Evolutionary conservation across 2,113 vertebrate genomes (phyloP).

Genomic region (Pedionomus torquatus): DNA sequence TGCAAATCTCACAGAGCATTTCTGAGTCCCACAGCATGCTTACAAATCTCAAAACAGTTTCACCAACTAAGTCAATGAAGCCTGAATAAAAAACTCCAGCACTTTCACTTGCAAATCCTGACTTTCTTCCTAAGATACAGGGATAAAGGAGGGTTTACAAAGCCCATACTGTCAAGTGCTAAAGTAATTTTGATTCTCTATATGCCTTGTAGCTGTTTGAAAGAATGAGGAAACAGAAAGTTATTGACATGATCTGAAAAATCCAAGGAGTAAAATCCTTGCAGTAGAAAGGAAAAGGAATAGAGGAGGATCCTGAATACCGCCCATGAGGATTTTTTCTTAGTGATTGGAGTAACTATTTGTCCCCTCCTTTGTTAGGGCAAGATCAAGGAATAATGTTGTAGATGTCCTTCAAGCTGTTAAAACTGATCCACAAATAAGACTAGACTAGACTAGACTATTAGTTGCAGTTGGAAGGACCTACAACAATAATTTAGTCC

Average conservation of each 20-base stretch:
- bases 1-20: slow-evolving; percentile 23
- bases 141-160: slow-evolving; percentile 53
- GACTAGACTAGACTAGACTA: background rate
- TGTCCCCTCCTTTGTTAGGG: background rate
- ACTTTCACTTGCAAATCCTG: slow-evolving; percentile 49
- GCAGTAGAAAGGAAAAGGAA: background rate
- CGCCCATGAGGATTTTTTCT: background rate
- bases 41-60: slow-evolving; percentile 18
- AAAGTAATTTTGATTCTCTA: slow-evolving; percentile 31
- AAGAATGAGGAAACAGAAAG: background rate
- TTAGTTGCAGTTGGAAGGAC: background rate
- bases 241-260: background rate
- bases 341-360: background rate
- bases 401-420: background rate
- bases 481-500: background rate
- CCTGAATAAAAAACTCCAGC: background rate
- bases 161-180: background rate
- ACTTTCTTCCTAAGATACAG: background rate
- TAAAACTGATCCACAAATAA: background rate
- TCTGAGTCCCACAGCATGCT: background rate
- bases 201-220: background rate
- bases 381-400: background rate
- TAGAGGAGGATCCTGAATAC: background rate
- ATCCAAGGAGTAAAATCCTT: background rate
- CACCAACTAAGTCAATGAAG: slow-evolving; percentile 42